phyloP scores from a whole-genome alignment of 2,797 vertebrate species.

The Petrocephalus sullivani region DNA sequence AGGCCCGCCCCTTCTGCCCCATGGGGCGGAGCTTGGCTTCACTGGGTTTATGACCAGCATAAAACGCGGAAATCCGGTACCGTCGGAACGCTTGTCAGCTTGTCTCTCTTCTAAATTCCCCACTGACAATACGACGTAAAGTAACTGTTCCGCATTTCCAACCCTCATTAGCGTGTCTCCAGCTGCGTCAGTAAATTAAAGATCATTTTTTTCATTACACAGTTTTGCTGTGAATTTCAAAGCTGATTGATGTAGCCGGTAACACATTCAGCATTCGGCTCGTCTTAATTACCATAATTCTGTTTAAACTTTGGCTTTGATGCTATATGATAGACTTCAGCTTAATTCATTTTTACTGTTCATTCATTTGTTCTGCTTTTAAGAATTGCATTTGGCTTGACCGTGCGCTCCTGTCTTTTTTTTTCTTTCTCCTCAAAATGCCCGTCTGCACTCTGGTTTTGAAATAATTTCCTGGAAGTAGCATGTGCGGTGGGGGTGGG shows the following conservation, averaged over 20 bases:
- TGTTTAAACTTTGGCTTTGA: neutral
- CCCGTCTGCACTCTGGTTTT: neutral
- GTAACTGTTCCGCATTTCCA: neutral
- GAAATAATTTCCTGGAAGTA: neutral
- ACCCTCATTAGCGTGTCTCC: neutral
- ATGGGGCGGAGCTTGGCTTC: neutral
- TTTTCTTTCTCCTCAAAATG: neutral
- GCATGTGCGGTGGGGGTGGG: neutral
- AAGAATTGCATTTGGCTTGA: neutral
- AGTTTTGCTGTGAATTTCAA: neutral
- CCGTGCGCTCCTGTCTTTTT: neutral
- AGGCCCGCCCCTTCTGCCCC: neutral
- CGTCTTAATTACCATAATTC: neutral
- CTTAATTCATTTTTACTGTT: neutral
- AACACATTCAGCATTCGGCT: neutral
- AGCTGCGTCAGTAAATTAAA: neutral
- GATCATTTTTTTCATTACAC: neutral
- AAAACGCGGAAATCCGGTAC: neutral
- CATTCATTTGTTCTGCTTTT: neutral
- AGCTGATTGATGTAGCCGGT: neutral
- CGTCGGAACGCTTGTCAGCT: neutral
- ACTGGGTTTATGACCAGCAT: neutral
- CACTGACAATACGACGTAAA: neutral
- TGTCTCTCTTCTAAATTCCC: neutral
- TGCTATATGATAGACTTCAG: neutral